These are phyloP conservation scores for Balearica regulorum DNA, from an alignment of 2,797 vertebrate genomes.

Conservation along the genomic window DNA sequence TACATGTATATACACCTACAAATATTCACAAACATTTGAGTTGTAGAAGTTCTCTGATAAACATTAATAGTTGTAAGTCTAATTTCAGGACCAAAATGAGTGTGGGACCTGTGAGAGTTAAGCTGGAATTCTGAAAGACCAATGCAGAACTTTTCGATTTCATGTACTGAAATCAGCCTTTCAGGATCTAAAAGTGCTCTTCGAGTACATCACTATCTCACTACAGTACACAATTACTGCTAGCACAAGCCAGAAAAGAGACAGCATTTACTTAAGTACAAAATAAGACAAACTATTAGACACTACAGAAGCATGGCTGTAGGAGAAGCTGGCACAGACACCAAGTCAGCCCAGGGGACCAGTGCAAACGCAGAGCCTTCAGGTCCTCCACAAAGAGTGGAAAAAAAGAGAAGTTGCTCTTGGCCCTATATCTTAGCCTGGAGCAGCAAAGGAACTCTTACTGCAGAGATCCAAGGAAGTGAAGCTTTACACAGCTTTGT, in stretches of 20 bases:
- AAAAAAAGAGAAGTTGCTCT: not conserved
- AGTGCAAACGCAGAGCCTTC: not conserved
- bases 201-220: rapidly evolving
- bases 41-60: not conserved
- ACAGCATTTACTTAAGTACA: not conserved
- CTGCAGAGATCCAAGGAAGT: not conserved
- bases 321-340: not conserved
- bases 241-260: not conserved
- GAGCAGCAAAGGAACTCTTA: not conserved
- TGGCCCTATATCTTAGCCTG: not conserved
- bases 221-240: not conserved
- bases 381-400: not conserved
- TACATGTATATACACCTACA: rapidly evolving
- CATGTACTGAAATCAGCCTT: not conserved
- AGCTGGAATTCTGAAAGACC: not conserved
- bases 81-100: not conserved
- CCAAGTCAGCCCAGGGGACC: not conserved
- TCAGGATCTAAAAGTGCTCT: not conserved
- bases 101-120: not conserved
- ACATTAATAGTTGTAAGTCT: not conserved
- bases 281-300: not conserved
- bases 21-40: not conserved
- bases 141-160: not conserved
- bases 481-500: not conserved
- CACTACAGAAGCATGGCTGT: not conserved